These are phyloP conservation scores for Acromyrmex charruanus DNA, from an alignment of 1,140 invertebrate species.

Conservation along the genomic window DNA sequence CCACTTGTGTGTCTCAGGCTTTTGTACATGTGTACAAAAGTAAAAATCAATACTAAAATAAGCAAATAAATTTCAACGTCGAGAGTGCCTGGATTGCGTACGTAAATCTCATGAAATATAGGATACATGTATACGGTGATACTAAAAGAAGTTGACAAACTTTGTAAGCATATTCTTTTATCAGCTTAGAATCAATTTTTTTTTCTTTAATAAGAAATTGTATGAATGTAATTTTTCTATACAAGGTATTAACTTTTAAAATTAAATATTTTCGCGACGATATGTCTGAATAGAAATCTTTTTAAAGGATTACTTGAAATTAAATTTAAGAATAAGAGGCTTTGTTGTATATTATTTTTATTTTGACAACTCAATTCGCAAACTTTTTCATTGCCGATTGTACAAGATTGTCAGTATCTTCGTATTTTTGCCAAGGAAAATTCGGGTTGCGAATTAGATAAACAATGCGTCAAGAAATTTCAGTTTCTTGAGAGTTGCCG, in stretches of 20 bases:
- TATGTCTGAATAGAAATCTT: not conserved
- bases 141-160: slow-evolving; percentile 41
- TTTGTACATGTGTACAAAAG: not conserved
- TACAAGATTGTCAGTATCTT: not conserved
- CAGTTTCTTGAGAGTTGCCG: not conserved
- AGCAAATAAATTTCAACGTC: slow-evolving; percentile 42
- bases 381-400: not conserved
- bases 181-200: slow-evolving; percentile 22
- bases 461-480: not conserved
- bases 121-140: slow-evolving; percentile 27
- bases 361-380: not conserved
- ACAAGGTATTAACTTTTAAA: not conserved
- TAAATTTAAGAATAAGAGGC: not conserved
- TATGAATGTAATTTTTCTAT: not conserved
- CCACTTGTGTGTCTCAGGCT: not conserved
- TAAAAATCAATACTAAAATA: slow-evolving; percentile 45
- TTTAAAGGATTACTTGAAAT: not conserved
- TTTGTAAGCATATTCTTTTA: slow-evolving; percentile 39
- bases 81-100: not conserved
- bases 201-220: not conserved
- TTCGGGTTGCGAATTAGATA: not conserved
- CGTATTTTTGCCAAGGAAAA: not conserved
- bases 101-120: slow-evolving; percentile 53
- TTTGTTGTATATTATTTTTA: not conserved
- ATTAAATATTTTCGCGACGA: not conserved